These are phyloP conservation scores for Zoanthus solanderi DNA, from an alignment of 92 coral and sea anemone genomes.

Conservation along the genomic window DNA sequence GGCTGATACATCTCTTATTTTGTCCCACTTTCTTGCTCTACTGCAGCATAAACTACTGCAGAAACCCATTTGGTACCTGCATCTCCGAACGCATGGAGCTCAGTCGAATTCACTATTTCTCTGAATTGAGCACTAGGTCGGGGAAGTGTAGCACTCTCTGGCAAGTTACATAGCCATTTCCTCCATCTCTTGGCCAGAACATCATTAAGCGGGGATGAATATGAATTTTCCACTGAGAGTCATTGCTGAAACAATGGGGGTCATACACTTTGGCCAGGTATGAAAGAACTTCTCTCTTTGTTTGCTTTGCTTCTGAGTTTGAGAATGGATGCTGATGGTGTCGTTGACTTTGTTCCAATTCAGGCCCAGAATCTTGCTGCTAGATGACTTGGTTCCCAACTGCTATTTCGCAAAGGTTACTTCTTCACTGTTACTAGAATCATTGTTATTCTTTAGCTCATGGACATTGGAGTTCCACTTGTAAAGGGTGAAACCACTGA, in stretches of 20 bases:
- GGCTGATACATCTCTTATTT: background rate
- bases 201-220: conserved; percentile 35
- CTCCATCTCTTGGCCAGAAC: conserved; percentile 32
- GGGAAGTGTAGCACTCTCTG: background rate
- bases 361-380: conserved; percentile 25
- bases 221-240: conserved; percentile 8
- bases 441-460: background rate
- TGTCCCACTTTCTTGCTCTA: conserved; percentile 23
- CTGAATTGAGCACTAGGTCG: background rate
- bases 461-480: background rate
- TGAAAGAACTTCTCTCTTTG: background rate
- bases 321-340: too few relatives aligned
- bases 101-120: background rate
- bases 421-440: conserved; percentile 9
- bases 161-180: conserved; percentile 33
- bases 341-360: too few relatives aligned
- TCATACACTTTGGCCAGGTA: too few relatives aligned
- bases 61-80: conserved; percentile 41
- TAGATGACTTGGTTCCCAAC: conserved; percentile 34
- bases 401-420: background rate
- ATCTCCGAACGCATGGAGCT: conserved; percentile 46
- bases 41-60: conserved; percentile 39
- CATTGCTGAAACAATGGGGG: too few relatives aligned
- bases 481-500: background rate
- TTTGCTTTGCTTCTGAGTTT: too few relatives aligned